Evolutionary conservation across 2,797 vertebrate genomes (phyloP).

Genomic region (Crenichthys baileyi): DNA sequence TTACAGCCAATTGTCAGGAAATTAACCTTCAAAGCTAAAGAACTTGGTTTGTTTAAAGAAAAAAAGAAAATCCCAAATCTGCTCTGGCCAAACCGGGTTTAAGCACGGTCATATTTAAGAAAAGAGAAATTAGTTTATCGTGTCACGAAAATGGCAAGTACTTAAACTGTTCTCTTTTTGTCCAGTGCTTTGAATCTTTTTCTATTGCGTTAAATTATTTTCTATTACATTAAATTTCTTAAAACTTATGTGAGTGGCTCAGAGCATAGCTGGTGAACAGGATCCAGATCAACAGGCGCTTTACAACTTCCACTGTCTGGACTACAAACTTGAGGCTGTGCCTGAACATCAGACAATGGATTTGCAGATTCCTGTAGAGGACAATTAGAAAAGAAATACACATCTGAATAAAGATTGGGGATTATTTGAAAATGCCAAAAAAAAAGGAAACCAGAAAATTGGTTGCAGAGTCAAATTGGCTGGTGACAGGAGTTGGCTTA

Average conservation of each 20-base stretch:
- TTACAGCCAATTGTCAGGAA: background rate
- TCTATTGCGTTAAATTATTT: too few relatives aligned
- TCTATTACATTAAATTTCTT: too few relatives aligned
- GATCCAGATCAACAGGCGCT: background rate
- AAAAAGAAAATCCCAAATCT: background rate
- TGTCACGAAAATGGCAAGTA: background rate
- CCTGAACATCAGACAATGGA: slow-evolving; percentile 14
- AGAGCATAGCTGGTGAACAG: background rate
- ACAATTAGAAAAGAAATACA: background rate
- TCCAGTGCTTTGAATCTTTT: background rate
- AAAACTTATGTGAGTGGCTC: background rate
- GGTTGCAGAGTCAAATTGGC: background rate
- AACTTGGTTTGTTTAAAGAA: background rate
- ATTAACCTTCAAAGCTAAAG: background rate
- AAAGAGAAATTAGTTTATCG: background rate
- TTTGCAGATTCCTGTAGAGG: slow-evolving; percentile 26
- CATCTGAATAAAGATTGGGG: background rate
- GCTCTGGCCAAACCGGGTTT: too few relatives aligned
- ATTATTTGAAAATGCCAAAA: background rate
- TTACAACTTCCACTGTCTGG: background rate
- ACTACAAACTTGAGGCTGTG: slow-evolving; percentile 12
- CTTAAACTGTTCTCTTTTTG: background rate
- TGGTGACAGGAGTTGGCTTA: background rate
- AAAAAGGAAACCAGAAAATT: background rate
- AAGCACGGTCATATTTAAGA: background rate